Conservation (phyloP, 2,888 invertebrate species). For the Cotesia congregata region DNA sequence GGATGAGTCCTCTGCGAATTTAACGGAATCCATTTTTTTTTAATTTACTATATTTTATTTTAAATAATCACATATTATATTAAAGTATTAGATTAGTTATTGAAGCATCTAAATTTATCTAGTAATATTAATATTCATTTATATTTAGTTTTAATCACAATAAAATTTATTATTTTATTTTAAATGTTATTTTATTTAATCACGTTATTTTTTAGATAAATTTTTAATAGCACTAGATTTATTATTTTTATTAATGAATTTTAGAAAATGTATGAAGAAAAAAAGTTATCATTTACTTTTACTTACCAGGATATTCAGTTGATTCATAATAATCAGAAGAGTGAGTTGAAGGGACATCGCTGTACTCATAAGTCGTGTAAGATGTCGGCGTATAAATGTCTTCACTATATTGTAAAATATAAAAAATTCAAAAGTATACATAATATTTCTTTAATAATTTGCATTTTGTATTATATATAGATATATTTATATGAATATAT, state of each 20-base stretch:
- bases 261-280: conserved; percentile 2
- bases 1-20: conserved; percentile 73
- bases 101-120: not conserved
- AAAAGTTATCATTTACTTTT: conserved; percentile 28
- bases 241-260: conserved; percentile 1
- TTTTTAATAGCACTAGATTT: conserved; percentile 4
- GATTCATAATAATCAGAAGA: conserved; percentile 71
- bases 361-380: conserved; percentile 66
- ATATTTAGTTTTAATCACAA: conserved; percentile 17
- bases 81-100: not conserved
- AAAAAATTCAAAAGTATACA: conserved; percentile 3
- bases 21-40: conserved; percentile 60
- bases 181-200: conserved; percentile 10
- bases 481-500: conserved; percentile 4
- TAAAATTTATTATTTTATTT: not conserved
- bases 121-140: not conserved
- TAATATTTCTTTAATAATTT: conserved; percentile 13
- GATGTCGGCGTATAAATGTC: conserved; percentile 61
- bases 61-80: conserved; percentile 7
- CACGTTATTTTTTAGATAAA: not conserved
- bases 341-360: conserved; percentile 64
- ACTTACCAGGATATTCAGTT: conserved; percentile 70
- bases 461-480: conserved; percentile 22
- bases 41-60: conserved; percentile 40
- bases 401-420: conserved; percentile 51